phyloP scores from a whole-genome alignment of 23 tunicate genomes.

The Halocynthia roretzi region DNA sequence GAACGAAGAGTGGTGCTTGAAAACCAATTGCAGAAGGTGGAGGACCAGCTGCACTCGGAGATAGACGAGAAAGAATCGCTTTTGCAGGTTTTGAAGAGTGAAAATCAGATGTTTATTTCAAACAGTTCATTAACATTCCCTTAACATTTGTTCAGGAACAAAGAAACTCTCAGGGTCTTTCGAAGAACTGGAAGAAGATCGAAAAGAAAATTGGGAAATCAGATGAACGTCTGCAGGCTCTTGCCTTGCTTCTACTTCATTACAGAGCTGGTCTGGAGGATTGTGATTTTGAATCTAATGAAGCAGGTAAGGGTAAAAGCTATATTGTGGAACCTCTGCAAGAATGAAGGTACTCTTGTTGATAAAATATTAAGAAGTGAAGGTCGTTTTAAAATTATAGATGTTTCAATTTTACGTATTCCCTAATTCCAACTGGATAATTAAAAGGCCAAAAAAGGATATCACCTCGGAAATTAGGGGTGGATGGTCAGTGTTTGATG shows the following conservation, averaged over 20 bases:
- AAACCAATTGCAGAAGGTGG: constrained; percentile 22
- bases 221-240: constrained; percentile 15
- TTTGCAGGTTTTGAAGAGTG: no score
- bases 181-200: constrained; percentile 1
- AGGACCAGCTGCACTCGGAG: constrained; percentile 11
- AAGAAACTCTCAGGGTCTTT: neutral
- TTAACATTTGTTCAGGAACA: constrained; percentile 3
- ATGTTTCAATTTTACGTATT: no score
- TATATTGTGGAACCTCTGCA: no score
- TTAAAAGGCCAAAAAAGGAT: no score
- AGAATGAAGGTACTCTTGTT: no score
- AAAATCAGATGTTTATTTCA: constrained; percentile 6
- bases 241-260: constrained; percentile 14
- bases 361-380: no score
- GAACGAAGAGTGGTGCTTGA: constrained; percentile 14
- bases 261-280: constrained; percentile 27
- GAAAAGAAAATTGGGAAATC: constrained; percentile 11
- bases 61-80: constrained; percentile 17
- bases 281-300: constrained; percentile 24
- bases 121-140: no score
- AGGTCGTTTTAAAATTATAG: no score
- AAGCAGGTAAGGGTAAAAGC: neutral
- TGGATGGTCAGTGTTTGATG: no score
- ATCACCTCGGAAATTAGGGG: no score
- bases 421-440: no score